Base-by-base conservation (phyloP, 2,113 vertebrate species). In the Tichodroma muraria region DNA sequence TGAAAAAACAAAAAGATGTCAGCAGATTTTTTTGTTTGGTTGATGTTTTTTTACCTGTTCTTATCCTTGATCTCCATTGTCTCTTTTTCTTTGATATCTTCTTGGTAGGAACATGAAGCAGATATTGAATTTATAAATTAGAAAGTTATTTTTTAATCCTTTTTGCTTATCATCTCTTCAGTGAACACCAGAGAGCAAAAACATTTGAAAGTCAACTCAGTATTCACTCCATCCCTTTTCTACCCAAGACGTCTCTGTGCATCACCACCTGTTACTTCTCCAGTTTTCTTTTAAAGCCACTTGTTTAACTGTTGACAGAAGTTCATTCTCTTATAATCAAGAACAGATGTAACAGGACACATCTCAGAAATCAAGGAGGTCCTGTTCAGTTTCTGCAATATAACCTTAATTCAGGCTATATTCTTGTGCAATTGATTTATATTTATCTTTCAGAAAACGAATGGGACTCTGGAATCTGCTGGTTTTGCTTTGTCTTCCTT, bases 21-120 rank as follows among this genome's bases (percentile, higher is more conserved):
- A 78, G 18, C 28, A 64, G 6, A 35, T 78, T 44, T 73, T 73
- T 92, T 49, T 23, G 10, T 15, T 47, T 38, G 6, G 17, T 57
- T 49, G 78, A 19, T 42, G 11, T 2, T 56, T 40, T 89, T 87
- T 98, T 97, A 98, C 98, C 97, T 98, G 94, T 92, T 89, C 33
- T 93, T 94, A 94, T 96, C 93, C 83, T 96, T 45, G 69, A 69
- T 90, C 94, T 96, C 96, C 97, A 98, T 98, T 35, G 44, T 96
- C 79, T 77, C 61, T 94, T 94, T 90, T 83, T 31, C 66, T 53
- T 80, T 72, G 85, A 82, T 88, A 66, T 73, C 45, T 88, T 96
- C 93, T 72, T 40, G 23, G 64, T 59, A 93, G 73, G 21, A 93
- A 91, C 95, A 96, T 92, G 80, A 91, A 95, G 94, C 54, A 96